Evolutionary conservation across 2,113 vertebrate genomes (phyloP).

Genomic region (Elanoides forficatus): DNA sequence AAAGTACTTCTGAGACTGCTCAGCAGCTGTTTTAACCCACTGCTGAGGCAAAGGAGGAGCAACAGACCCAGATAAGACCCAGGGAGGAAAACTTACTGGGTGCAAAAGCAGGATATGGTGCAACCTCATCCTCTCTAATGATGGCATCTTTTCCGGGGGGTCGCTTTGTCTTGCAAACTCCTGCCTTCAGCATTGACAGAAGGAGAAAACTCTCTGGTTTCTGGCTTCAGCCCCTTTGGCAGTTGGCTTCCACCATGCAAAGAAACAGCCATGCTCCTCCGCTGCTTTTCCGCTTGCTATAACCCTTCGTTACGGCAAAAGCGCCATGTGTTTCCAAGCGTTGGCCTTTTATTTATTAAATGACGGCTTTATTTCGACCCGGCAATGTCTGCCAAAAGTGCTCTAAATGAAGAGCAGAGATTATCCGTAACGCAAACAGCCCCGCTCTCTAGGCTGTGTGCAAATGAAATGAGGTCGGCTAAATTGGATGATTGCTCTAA

Average conservation of each 20-base stretch:
- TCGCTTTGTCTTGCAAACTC: background rate
- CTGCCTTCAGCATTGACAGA: background rate
- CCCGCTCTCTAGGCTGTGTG: background rate
- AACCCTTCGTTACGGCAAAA: background rate
- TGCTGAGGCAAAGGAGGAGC: background rate
- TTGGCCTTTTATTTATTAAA: background rate
- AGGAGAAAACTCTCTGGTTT: background rate
- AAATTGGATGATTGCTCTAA: background rate
- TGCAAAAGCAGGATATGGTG: background rate
- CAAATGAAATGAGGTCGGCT: background rate
- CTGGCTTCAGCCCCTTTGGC: background rate
- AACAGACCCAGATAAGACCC: background rate
- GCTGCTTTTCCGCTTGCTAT: rapidly evolving
- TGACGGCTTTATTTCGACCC: background rate
- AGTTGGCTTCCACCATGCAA: rapidly evolving
- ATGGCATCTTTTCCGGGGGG: rapidly evolving
- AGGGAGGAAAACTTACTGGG: background rate
- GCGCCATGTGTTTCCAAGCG: rapidly evolving
- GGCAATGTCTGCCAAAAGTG: background rate
- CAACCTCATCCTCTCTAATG: background rate
- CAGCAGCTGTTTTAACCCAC: background rate
- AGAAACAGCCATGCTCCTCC: rapidly evolving
- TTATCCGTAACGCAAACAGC: background rate
- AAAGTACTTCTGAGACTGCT: background rate
- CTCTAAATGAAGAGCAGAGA: background rate